Evolutionary conservation across 2,888 invertebrate species (phyloP).

Genomic region (Meiosimyza decipiens): DNA sequence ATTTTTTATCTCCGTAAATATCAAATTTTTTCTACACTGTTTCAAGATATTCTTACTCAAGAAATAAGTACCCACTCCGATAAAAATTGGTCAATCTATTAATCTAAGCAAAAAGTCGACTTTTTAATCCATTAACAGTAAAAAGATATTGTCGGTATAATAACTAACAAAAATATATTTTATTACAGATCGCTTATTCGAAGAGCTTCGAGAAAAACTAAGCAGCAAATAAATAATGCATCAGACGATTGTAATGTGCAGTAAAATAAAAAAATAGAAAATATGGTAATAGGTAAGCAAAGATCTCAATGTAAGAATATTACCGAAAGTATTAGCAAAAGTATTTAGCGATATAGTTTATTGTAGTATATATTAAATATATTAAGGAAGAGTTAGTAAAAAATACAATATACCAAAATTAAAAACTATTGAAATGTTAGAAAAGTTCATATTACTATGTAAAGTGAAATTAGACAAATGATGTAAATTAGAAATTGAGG

Average conservation of each 20-base stretch:
- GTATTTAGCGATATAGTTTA: neutral
- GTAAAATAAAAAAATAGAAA: conserved; percentile 65
- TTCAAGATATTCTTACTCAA: too few relatives aligned
- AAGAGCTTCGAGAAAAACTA: conserved; percentile 81
- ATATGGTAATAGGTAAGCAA: neutral
- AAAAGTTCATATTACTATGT: too few relatives aligned
- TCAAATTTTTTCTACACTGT: too few relatives aligned
- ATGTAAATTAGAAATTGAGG: conserved; percentile 31
- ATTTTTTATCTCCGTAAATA: too few relatives aligned
- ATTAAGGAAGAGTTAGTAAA: neutral
- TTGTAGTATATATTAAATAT: conserved; percentile 4
- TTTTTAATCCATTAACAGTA: too few relatives aligned
- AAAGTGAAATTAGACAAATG: conserved; percentile 6
- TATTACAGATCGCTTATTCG: conserved; percentile 76
- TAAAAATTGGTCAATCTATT: too few relatives aligned
- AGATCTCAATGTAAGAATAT: neutral
- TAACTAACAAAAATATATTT: too few relatives aligned
- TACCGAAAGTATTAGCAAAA: neutral
- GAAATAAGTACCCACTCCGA: too few relatives aligned
- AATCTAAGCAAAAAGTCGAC: too few relatives aligned
- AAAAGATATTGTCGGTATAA: too few relatives aligned
- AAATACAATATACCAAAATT: neutral
- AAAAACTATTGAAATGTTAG: too few relatives aligned
- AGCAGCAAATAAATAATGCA: conserved; percentile 80
- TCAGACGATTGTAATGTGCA: conserved; percentile 80